phyloP scores from a whole-genome alignment of 2,113 vertebrate species.

The Fregetta grallaria region DNA sequence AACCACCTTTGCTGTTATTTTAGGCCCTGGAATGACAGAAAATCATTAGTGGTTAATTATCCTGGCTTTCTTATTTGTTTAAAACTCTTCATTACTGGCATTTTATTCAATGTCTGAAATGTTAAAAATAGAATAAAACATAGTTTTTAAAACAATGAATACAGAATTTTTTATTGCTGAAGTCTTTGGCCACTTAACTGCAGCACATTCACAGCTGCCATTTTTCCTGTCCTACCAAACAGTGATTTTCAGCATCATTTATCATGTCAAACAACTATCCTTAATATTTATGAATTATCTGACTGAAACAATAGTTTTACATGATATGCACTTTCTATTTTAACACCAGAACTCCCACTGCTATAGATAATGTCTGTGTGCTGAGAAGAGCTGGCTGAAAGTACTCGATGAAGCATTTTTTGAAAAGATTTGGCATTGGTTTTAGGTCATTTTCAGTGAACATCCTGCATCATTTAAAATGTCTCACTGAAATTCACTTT shows the following conservation, averaged over 20 bases:
- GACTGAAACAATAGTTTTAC: background rate
- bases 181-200: background rate
- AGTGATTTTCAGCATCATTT: background rate
- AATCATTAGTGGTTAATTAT: background rate
- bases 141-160: background rate
- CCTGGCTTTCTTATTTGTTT: background rate
- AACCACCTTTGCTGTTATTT: background rate
- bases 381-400: conserved; percentile 5
- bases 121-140: background rate
- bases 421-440: background rate
- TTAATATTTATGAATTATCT: conserved; percentile 23
- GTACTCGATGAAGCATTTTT: background rate
- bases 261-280: background rate
- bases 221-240: background rate
- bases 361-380: background rate
- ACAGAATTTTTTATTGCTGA: background rate
- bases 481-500: background rate
- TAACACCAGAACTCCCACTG: conserved; percentile 12
- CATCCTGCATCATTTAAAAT: background rate
- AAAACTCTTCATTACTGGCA: background rate
- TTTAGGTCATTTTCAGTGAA: background rate
- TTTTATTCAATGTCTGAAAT: background rate
- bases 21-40: background rate
- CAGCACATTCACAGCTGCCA: background rate
- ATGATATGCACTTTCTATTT: background rate